phyloP scores from a whole-genome alignment of 37 sponge, comb jelly and placozoan species.

The Hexactinellida sp. region DNA sequence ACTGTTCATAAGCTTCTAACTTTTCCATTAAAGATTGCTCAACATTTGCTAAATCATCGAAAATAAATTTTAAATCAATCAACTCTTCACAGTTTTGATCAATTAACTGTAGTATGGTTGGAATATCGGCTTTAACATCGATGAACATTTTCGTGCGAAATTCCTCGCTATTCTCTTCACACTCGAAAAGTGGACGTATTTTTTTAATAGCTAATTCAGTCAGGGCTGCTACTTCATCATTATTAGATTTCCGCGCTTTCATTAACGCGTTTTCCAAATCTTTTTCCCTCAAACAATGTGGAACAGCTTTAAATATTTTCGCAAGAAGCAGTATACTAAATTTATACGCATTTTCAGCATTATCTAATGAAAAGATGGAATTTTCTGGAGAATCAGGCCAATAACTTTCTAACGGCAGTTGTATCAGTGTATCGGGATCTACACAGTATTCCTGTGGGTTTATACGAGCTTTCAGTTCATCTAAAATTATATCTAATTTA shows the following conservation, averaged over 20 bases:
- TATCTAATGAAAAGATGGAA: not conserved
- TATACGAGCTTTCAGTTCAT: not conserved
- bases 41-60: not conserved
- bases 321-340: not conserved
- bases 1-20: not conserved
- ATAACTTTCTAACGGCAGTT: not conserved
- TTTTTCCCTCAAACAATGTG: not conserved
- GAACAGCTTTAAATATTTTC: conserved; percentile 11
- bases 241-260: not conserved
- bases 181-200: not conserved
- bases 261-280: not conserved
- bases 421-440: not conserved
- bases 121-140: not conserved
- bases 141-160: not conserved
- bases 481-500: not conserved
- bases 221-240: not conserved
- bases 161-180: not conserved
- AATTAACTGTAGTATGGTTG: not conserved
- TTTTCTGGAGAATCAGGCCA: conserved; percentile 2
- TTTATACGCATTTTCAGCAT: conserved; percentile 6
- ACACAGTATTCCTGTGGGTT: not conserved
- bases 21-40: not conserved
- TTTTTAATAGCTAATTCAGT: not conserved
- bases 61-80: not conserved
- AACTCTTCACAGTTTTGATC: not conserved